Base-by-base conservation (phyloP, 2,797 vertebrate genomes). In the Sarcoramphus papa region DNA sequence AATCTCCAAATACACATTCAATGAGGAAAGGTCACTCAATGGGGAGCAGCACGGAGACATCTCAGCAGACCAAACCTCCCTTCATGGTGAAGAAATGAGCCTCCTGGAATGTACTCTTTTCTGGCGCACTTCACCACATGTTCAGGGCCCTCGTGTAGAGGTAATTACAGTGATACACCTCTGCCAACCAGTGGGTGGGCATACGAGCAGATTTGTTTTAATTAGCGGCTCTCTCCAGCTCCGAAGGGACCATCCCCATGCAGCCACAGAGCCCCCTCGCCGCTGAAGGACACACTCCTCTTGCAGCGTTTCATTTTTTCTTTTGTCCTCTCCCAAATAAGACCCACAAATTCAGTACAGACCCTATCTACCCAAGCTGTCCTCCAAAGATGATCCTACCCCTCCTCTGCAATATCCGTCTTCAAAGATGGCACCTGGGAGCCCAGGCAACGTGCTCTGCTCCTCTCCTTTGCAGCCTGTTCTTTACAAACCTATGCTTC, bases 361-460 rank as follows among this genome's bases (percentile, higher is more conserved):
- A 60, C 20, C 20, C 45, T 40, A 87, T 80, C 59, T 67, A 72
- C 47, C 28, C 33, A 48, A 62, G 43, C 43, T 30, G 72, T 23
- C 28, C 33, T 64, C 45, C 1, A 1, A 54, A 56, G 72, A 60
- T 21, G n/a, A 59, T 59, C 37, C 33, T 33, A 27, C 14, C 21
- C 18, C 33, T 80, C 35, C 24, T 79, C 64, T 69, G 45, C 54
- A 84, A 45, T 48, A 63, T n/a, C 33, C 19, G 43, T 9, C 30
- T 70, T 62, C 53, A 43, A 51, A 73, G 43, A 9, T 0, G 0
- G 23, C 1, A 1, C 35, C 30, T 9, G 21, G 23, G 41, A 74
- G 13, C 37, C 37, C 47, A 79, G 20, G 40, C 10, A 75, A 48
- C 21, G 14, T 0, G 1, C 48, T 76, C 27, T 35, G 25, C 41